These are phyloP conservation scores for Pachypanchax playfairii DNA, from an alignment of 2,113 vertebrate genomes.

Conservation along the genomic window DNA sequence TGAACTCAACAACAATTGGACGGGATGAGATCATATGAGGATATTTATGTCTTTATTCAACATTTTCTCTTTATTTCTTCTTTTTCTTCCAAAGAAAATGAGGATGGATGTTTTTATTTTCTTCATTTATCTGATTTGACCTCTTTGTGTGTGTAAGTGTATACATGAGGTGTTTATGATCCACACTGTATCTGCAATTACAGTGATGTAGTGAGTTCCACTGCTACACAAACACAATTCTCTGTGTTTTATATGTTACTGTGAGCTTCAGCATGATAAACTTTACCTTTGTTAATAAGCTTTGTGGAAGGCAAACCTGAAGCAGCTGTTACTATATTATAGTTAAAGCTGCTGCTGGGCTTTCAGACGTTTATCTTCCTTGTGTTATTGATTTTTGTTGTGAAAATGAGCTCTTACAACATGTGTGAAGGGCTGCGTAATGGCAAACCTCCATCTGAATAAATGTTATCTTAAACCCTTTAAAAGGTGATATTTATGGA, in stretches of 20 bases:
- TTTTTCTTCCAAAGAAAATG: background rate
- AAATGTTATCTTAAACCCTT: background rate
- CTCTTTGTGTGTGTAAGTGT: background rate
- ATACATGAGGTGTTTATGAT: background rate
- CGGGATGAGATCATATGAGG: too few relatives aligned
- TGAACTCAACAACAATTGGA: too few relatives aligned
- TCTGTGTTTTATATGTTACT: constrained; percentile 38
- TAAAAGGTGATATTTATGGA: background rate
- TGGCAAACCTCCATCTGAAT: background rate
- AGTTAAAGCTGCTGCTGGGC: constrained; percentile 44
- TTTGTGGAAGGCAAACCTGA: constrained; percentile 38
- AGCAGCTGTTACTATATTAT: constrained; percentile 48
- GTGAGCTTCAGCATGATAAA: constrained; percentile 45
- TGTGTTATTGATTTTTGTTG: constrained; percentile 40
- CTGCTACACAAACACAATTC: constrained; percentile 40
- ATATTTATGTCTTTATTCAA: too few relatives aligned
- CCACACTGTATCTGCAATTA: constrained; percentile 40
- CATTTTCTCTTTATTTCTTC: too few relatives aligned
- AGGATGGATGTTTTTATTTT: background rate
- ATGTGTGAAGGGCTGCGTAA: constrained; percentile 15
- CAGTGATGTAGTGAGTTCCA: constrained; percentile 50
- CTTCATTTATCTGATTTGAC: background rate
- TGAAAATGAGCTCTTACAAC: constrained; percentile 30
- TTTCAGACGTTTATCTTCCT: constrained; percentile 41
- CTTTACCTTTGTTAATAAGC: constrained; percentile 52